A percentile compares a stretch with the other conserved stretches of the same genome.
phyloP scores from a whole-genome alignment of 1,140 invertebrate species.

The Cotesia vestalis region DNA sequence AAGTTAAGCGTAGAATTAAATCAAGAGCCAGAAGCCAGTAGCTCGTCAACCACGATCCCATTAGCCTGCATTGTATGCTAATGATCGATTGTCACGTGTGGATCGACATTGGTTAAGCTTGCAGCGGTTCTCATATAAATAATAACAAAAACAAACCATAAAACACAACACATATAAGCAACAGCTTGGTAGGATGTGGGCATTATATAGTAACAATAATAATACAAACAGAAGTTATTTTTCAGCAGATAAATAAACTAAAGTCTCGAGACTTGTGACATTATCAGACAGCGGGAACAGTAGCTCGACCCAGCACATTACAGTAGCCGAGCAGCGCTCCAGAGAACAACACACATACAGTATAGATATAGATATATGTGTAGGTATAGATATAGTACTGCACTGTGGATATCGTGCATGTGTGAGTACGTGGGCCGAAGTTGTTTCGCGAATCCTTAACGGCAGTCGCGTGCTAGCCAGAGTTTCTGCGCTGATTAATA shows the following conservation, averaged over 20 bases:
- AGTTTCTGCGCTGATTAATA: slow-evolving; percentile 47
- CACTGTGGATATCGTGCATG: background rate
- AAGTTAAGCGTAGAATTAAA: background rate
- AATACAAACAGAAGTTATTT: background rate
- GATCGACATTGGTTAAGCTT: slow-evolving; percentile 52
- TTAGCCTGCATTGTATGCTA: slow-evolving; percentile 61
- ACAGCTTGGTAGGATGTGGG: no score
- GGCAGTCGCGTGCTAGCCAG: slow-evolving; percentile 43
- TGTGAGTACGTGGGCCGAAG: slow-evolving; percentile 1
- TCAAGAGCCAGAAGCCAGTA: slow-evolving; percentile 37
- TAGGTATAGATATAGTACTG: background rate
- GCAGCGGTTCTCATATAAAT: slow-evolving; percentile 45
- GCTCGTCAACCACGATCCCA: slow-evolving; percentile 56
- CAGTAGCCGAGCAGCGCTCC: background rate
- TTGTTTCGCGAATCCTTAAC: slow-evolving; percentile 29
- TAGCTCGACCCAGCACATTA: no score
- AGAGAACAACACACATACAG: background rate
- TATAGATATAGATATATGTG: background rate
- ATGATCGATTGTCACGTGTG: slow-evolving; percentile 54
- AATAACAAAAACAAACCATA: background rate
- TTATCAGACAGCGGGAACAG: slow-evolving; percentile 3
- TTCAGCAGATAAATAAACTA: background rate
- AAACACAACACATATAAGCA: background rate
- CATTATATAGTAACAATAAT: background rate
- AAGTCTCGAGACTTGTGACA: slow-evolving; percentile 1